These are phyloP conservation scores for Tricholauxania praeusta DNA, from an alignment of 2,888 invertebrate genomes.

Conservation along the genomic window DNA sequence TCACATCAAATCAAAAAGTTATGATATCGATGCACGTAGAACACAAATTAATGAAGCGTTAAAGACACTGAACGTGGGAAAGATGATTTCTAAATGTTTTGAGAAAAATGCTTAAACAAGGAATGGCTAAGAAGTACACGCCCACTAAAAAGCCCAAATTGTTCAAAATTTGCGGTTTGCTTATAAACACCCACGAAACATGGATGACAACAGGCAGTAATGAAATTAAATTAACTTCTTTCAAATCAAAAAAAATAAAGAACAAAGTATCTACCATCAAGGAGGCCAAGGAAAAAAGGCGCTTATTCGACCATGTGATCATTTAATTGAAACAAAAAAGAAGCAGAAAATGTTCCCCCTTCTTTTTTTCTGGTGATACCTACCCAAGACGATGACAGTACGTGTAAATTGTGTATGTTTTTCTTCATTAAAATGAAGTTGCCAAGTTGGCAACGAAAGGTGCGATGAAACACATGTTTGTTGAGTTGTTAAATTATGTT, in stretches of 20 bases:
- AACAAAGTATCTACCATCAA: no score
- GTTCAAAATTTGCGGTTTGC: slow-evolving; percentile 5
- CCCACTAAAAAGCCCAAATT: background rate
- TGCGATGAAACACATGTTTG: slow-evolving; percentile 28
- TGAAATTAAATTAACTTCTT: slow-evolving; percentile 25
- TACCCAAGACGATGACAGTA: no score
- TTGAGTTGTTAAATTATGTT: slow-evolving; percentile 35
- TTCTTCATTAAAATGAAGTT: slow-evolving; percentile 1
- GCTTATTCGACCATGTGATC: slow-evolving; percentile 17
- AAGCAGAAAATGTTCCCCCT: background rate
- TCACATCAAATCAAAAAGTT: background rate
- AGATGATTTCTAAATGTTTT: background rate
- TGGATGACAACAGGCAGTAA: background rate
- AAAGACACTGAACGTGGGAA: slow-evolving; percentile 30
- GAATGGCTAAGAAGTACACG: no score
- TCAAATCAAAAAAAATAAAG: background rate
- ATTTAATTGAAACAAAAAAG: slow-evolving; percentile 8
- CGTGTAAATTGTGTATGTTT: no score
- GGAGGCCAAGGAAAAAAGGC: background rate
- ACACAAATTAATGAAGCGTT: slow-evolving; percentile 28
- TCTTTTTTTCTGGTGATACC: background rate
- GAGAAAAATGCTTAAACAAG: background rate
- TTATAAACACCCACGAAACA: slow-evolving; percentile 4
- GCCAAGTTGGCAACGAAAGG: slow-evolving; percentile 17
- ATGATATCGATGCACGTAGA: background rate